These are phyloP conservation scores for Leptarthrus brevirostris DNA, from an alignment of 2,888 invertebrate genomes.

Conservation along the genomic window DNA sequence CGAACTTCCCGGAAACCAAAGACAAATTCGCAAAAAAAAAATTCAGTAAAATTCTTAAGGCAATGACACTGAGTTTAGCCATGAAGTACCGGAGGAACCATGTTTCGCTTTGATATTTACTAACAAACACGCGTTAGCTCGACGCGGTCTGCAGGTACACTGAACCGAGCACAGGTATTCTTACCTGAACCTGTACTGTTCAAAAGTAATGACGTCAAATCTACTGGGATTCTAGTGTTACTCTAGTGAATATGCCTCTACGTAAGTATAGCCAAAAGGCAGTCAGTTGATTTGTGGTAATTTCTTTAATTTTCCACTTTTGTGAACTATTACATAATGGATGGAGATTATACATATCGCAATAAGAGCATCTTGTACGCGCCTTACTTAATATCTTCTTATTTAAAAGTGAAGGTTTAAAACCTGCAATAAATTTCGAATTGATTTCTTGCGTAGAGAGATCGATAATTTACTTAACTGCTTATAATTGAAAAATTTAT, in stretches of 20 bases:
- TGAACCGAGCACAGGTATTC: conserved; percentile 51
- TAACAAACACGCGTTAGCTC: conserved; percentile 51
- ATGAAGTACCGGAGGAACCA: conserved; percentile 38
- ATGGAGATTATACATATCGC: neutral
- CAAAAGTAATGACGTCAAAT: conserved; percentile 28
- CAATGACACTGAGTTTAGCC: conserved; percentile 32
- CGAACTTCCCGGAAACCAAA: conserved; percentile 21
- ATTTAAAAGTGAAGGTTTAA: neutral
- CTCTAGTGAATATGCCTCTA: neutral
- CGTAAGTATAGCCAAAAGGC: neutral
- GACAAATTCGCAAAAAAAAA: neutral
- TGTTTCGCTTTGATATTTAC: conserved; percentile 19
- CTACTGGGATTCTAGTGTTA: conserved; percentile 27
- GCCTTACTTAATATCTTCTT: too few relatives aligned
- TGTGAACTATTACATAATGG: neutral
- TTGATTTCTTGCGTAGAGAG: neutral
- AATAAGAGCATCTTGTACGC: neutral
- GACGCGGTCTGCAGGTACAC: conserved; percentile 55
- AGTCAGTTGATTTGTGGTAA: neutral
- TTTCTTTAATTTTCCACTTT: conserved; percentile 21
- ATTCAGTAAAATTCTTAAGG: conserved; percentile 7
- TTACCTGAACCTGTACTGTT: conserved; percentile 51
- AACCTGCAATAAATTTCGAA: neutral
- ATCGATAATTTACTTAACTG: too few relatives aligned
- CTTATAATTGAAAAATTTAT: too few relatives aligned